These are phyloP conservation scores for Harpalus rufipes DNA, from an alignment of 2,888 invertebrate genomes.

Conservation along the genomic window DNA sequence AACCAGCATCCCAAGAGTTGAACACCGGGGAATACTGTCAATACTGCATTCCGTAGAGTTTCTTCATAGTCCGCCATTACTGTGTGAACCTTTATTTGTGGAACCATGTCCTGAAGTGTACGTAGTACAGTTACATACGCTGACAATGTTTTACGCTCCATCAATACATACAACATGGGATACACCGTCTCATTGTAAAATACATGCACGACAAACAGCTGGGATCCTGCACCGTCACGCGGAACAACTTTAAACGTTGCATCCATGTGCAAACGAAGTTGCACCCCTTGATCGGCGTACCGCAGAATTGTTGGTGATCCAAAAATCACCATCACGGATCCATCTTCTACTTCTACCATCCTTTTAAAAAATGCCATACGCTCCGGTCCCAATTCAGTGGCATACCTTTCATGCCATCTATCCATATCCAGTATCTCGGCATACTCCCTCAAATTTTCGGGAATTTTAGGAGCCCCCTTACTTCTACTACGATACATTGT, in stretches of 20 bases:
- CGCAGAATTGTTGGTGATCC: background rate
- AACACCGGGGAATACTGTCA: background rate
- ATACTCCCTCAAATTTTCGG: conserved; percentile 19
- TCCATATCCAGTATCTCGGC: conserved; percentile 12
- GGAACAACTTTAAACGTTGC: background rate
- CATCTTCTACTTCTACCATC: background rate
- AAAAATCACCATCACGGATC: background rate
- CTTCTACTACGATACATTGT: conserved; percentile 14
- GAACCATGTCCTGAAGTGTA: background rate
- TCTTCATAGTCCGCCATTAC: conserved; percentile 21
- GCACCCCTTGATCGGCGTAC: background rate
- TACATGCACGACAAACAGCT: conserved; percentile 6
- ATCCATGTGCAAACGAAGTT: conserved; percentile 12
- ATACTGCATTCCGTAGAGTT: conserved; percentile 3
- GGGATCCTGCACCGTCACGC: background rate
- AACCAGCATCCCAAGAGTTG: conserved; percentile 32
- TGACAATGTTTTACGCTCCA: background rate
- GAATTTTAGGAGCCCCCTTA: background rate
- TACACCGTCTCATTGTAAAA: too few relatives aligned
- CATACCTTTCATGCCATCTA: conserved; percentile 18
- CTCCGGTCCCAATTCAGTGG: conserved; percentile 22
- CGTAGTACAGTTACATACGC: background rate
- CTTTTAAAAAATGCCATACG: background rate
- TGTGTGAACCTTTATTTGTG: too few relatives aligned
- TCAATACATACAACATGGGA: background rate